Conservation (phyloP, 2,797 vertebrate genomes). For the Sebastes taczanowskii region DNA sequence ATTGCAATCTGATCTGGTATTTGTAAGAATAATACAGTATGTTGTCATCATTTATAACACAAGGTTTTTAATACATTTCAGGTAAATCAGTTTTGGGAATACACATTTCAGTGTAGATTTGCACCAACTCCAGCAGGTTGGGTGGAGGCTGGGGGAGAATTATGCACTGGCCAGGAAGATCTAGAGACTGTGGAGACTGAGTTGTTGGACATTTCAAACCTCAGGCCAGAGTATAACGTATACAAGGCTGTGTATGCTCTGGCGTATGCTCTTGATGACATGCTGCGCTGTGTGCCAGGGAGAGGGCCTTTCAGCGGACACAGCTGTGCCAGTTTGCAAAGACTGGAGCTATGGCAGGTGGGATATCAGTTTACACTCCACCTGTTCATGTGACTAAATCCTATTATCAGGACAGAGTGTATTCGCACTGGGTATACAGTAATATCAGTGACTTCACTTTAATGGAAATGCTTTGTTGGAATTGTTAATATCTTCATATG, state of each 20-base stretch:
- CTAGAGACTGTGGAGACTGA: slow-evolving; percentile 11
- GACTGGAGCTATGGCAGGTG: slow-evolving; percentile 78
- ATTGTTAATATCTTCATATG: too few species aligned
- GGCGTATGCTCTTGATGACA: slow-evolving; percentile 66
- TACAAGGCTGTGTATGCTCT: slow-evolving; percentile 75
- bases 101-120: slow-evolving; percentile 57
- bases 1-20: too few species aligned
- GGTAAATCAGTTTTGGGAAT: slow-evolving; percentile 62
- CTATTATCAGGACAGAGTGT: too few species aligned
- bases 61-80: background rate
- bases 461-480: too few species aligned
- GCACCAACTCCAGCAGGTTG: slow-evolving; percentile 3
- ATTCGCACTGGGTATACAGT: too few species aligned
- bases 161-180: slow-evolving; percentile 58
- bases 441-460: too few species aligned
- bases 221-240: slow-evolving; percentile 50
- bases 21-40: too few species aligned
- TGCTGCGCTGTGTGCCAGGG: slow-evolving; percentile 61
- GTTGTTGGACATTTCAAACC: slow-evolving; percentile 63
- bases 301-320: slow-evolving; percentile 51
- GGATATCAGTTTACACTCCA: background rate
- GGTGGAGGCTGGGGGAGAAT: slow-evolving; percentile 3
- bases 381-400: too few species aligned
- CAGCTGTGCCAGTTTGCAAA: slow-evolving; percentile 44
- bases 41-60: too few species aligned